Percentiles rank a stretch among this genome's conserved stretches.
phyloP scores from a whole-genome alignment of 2,113 vertebrate species.

The Cyanocitta stelleri region DNA sequence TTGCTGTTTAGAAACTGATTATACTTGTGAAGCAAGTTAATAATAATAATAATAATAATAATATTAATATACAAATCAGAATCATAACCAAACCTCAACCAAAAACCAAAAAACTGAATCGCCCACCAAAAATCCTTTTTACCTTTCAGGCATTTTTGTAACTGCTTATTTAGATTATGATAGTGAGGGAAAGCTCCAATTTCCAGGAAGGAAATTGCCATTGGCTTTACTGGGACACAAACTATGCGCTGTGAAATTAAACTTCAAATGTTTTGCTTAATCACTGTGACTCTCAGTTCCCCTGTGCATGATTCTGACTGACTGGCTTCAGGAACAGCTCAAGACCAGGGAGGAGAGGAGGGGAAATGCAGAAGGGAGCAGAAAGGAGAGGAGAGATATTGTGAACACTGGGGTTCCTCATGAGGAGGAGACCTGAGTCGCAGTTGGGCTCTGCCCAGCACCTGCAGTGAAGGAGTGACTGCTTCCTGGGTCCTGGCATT shows the following conservation, averaged over 20 bases:
- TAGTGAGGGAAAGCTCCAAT: background rate
- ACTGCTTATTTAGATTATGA: background rate
- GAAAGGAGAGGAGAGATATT: background rate
- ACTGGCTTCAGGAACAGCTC: background rate
- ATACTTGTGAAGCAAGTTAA: background rate
- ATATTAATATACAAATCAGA: background rate
- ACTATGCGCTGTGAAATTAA: background rate
- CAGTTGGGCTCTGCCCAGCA: background rate
- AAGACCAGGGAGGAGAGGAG: background rate
- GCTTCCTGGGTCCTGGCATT: background rate
- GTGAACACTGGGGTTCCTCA: background rate
- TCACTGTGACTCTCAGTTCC: background rate
- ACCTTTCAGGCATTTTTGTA: background rate
- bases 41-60: no score
- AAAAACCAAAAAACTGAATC: background rate
- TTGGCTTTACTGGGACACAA: background rate
- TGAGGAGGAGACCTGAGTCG: background rate
- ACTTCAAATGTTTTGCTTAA: background rate
- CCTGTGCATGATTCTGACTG: background rate
- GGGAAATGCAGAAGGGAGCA: rapidly evolving
- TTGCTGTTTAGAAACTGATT: background rate
- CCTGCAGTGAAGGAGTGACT: background rate
- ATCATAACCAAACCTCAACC: background rate
- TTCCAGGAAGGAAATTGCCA: background rate
- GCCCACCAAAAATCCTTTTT: background rate